phyloP scores from a whole-genome alignment of 1,140 invertebrate genomes.

The Drosophila lini region DNA sequence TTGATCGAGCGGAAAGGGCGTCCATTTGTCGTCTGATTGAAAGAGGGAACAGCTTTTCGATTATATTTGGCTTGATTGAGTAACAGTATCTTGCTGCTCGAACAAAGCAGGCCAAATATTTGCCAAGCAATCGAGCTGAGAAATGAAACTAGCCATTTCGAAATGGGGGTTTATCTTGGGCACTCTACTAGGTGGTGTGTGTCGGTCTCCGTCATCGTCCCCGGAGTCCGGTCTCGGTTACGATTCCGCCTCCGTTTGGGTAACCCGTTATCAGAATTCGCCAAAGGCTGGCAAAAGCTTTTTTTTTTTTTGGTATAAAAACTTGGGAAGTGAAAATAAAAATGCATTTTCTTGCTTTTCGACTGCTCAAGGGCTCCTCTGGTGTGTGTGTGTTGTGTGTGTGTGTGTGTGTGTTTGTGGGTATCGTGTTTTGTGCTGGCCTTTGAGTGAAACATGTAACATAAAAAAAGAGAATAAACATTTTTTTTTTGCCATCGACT shows the following conservation, averaged over 20 bases:
- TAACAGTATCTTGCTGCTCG: conserved; percentile 59
- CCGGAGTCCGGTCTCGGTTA: background rate
- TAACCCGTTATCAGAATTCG: conserved; percentile 27
- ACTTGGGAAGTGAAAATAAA: conserved; percentile 1
- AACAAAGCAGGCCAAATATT: conserved; percentile 73
- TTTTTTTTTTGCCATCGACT: conserved; percentile 43
- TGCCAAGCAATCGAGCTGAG: conserved; percentile 74
- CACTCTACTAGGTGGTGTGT: conserved; percentile 36
- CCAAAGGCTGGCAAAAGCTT: conserved; percentile 24
- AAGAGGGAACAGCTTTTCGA: conserved; percentile 17
- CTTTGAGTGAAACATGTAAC: conserved; percentile 54
- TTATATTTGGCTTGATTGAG: conserved; percentile 57
- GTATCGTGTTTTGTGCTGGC: conserved; percentile 45
- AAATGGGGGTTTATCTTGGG: conserved; percentile 65
- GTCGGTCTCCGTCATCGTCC: background rate
- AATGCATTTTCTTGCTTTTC: conserved; percentile 5
- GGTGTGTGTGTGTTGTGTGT: background rate
- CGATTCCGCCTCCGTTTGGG: conserved; percentile 18
- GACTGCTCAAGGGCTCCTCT: conserved; percentile 19
- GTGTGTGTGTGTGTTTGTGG: conserved; percentile 5
- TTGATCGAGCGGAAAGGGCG: conserved; percentile 13
- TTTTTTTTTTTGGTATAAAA: conserved; percentile 24
- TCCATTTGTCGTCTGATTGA: conserved; percentile 6
- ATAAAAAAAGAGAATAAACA: conserved; percentile 53
- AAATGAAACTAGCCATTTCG: conserved; percentile 75